Evolutionary conservation across 2,797 vertebrate genomes (phyloP).

Genomic region (Staurois parvus): DNA sequence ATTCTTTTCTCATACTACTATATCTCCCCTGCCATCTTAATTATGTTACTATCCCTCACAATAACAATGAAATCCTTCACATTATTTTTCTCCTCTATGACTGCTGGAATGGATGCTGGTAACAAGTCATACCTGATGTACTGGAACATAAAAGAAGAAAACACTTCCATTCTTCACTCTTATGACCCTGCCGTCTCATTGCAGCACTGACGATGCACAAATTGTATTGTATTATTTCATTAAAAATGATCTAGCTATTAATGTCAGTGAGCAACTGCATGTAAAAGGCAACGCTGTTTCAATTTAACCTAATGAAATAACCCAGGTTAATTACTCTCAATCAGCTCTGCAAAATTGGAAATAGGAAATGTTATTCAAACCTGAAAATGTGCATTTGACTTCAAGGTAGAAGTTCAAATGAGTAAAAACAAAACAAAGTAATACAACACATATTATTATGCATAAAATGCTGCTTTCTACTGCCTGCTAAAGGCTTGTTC

Average conservation of each 20-base stretch:
- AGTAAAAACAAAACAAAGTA: background rate
- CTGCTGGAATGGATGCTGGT: conserved; percentile 7
- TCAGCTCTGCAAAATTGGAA: background rate
- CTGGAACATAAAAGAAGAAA: conserved; percentile 26
- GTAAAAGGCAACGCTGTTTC: background rate
- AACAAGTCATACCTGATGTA: conserved; percentile 24
- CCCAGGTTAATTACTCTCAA: background rate
- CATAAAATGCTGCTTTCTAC: too few relatives aligned
- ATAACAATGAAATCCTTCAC: conserved; percentile 38
- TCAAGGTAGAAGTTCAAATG: background rate
- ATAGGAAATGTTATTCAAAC: background rate
- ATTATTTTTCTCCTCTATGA: conserved; percentile 19
- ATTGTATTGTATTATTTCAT: background rate
- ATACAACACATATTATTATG: background rate
- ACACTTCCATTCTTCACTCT: conserved; percentile 19
- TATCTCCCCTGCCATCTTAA: conserved; percentile 42
- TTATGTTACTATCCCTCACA: conserved; percentile 23
- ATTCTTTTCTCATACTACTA: conserved; percentile 27
- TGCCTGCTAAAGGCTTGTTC: too few relatives aligned
- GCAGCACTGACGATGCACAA: background rate
- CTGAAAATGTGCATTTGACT: background rate
- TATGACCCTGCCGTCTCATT: conserved; percentile 23
- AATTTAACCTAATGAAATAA: background rate
- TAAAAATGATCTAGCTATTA: background rate
- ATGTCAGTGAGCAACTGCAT: background rate